These are phyloP conservation scores for Epizoanthus illoricatus DNA, from an alignment of 92 coral and sea anemone genomes.

Conservation along the genomic window DNA sequence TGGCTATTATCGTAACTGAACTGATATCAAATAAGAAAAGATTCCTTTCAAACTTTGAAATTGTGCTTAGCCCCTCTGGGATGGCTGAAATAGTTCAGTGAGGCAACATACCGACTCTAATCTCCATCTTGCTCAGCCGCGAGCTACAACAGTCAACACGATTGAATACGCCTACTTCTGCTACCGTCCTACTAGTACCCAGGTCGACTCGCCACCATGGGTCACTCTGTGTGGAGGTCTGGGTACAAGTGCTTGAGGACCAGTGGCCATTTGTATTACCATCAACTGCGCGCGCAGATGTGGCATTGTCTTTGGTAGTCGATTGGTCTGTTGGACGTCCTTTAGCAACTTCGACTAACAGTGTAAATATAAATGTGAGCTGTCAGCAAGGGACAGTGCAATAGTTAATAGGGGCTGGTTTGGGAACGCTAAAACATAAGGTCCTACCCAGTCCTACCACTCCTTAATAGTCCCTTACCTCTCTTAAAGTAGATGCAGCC, in stretches of 20 bases:
- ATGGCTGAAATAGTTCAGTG: too few relatives aligned
- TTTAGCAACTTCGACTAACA: conserved; percentile 1
- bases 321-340: conserved; percentile 15
- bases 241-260: conserved; percentile 5
- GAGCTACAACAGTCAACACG: conserved; percentile 12
- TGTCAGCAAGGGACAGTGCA: too few relatives aligned
- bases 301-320: neutral
- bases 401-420: too few relatives aligned
- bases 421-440: too few relatives aligned
- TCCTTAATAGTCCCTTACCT: too few relatives aligned
- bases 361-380: too few relatives aligned
- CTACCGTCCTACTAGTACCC: neutral
- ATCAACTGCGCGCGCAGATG: conserved; percentile 10
- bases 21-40: too few relatives aligned
- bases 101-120: neutral
- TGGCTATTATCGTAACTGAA: too few relatives aligned
- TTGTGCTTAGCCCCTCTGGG: too few relatives aligned
- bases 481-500: too few relatives aligned
- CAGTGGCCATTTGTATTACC: conserved; percentile 12
- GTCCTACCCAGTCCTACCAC: too few relatives aligned
- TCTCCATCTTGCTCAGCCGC: conserved; percentile 6
- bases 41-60: too few relatives aligned
- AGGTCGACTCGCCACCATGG: conserved; percentile 26
- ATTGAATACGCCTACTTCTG: conserved; percentile 6
- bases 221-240: neutral